Base-by-base conservation (phyloP, 2,113 vertebrate genomes). In the Hemiprocne comata region DNA sequence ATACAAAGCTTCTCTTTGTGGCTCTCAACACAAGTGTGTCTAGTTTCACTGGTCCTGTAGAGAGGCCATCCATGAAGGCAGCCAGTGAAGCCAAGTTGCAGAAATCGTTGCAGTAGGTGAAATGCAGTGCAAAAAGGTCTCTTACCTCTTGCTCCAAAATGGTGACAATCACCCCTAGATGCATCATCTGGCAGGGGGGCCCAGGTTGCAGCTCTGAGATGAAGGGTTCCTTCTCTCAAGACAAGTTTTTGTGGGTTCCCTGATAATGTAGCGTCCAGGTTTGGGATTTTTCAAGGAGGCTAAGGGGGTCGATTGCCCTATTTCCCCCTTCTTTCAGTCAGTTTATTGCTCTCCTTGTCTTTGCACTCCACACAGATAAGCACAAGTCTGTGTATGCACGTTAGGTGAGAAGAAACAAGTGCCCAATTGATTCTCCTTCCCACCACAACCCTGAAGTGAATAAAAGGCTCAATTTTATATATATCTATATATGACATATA, bases 321-420 rank as follows among this genome's bases (percentile, higher is more conserved):
- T 38, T 89, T 78, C 38, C 34, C 58, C 57, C 73, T 71, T 51
- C 13, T 44, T 78, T 89, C 48, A 25, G 42, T 74, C 46, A 24
- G 6, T 79, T 77, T 21, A 7, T 66, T 73, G 60, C 36, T 77
- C 60, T 69, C 58, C 58, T 91, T 90, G 75, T 66, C 92, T 86
- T 96, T 96, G 89, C 87, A 89, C 81, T 94, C 42, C 57, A 17
- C 87, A 77, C 70, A 81, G 89, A 80, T 29, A 18, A 78, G 65
- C 73, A 61, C 76, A 83, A 21, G 11, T 86, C 91, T 94, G 91
- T 93, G 87, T 91, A 85, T 42, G 89, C 93, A 93, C 84, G 0
- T 53, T 42, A 57, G 54, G 55, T 70, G 29, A 74, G 42, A 64
- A 74, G 15, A 71, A 44, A 23, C 28, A 94, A 89, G 93, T 92